A percentile compares a stretch with the other conserved stretches of the same genome.
These are phyloP conservation scores for Dicyrtoma fusca DNA, from an alignment of 2,888 invertebrate genomes.

Conservation along the genomic window DNA sequence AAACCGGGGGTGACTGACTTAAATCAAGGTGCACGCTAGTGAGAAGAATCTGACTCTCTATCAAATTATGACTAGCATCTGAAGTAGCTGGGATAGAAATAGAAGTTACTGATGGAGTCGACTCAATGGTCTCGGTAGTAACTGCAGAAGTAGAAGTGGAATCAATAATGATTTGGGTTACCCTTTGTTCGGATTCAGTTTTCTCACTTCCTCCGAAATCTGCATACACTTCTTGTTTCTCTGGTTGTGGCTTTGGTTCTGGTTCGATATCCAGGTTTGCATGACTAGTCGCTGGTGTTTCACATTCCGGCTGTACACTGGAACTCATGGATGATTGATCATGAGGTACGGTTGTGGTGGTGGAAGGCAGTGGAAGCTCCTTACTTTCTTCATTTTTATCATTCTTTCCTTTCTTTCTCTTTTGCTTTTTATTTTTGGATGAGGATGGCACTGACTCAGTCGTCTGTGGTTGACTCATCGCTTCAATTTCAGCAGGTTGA, in stretches of 20 bases:
- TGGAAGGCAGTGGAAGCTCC: too few species aligned
- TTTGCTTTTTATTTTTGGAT: constrained; percentile 12
- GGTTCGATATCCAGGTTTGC: neutral
- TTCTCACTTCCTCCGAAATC: too few species aligned
- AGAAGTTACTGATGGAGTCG: neutral
- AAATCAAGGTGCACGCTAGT: too few species aligned
- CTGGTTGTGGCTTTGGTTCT: neutral
- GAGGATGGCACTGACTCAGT: too few species aligned
- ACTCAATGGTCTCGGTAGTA: neutral
- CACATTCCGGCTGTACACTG: neutral
- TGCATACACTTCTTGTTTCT: constrained; percentile 2
- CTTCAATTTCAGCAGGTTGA: too few species aligned
- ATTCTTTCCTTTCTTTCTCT: constrained; percentile 1
- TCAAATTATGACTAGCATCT: neutral
- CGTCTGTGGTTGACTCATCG: too few species aligned
- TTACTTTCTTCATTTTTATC: neutral
- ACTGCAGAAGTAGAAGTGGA: too few species aligned
- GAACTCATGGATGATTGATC: too few species aligned
- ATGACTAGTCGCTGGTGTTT: neutral
- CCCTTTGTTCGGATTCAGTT: too few species aligned
- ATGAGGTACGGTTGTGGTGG: too few species aligned
- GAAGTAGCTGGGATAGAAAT: neutral
- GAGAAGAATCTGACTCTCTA: too few species aligned
- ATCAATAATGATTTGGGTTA: too few species aligned
- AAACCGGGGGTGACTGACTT: neutral